A percentile compares a stretch with the other conserved stretches of the same genome.
Conservation (phyloP, 2,113 vertebrate genomes). For the Epinephelus fuscoguttatus region DNA sequence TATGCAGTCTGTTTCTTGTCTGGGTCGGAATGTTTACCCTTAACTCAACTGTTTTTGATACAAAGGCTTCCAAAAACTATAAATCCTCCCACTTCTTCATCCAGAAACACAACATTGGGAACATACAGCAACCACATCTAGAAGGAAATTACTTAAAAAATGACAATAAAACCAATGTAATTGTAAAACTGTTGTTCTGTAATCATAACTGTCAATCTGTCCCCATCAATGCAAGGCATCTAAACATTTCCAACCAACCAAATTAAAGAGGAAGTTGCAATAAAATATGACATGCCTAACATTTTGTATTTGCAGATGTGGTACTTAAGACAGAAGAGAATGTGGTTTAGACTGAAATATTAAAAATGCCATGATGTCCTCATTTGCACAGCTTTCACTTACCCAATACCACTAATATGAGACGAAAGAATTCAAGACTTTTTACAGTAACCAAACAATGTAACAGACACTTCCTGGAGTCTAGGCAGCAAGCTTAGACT, state of each 20-base stretch:
- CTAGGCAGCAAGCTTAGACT: no score
- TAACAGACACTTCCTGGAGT: background rate
- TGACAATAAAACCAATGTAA: constrained; percentile 22
- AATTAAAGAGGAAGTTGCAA: constrained; percentile 16
- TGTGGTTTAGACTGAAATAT: constrained; percentile 22
- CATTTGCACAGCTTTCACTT: background rate
- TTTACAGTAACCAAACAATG: background rate
- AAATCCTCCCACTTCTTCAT: constrained; percentile 10
- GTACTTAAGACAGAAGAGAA: constrained; percentile 4
- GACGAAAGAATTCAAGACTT: background rate
- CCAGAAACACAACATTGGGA: background rate
- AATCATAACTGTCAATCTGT: constrained; percentile 37
- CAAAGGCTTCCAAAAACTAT: constrained; percentile 24
- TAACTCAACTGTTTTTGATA: constrained; percentile 20
- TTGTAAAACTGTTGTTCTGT: constrained; percentile 25
- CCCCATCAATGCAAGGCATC: background rate
- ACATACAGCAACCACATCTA: constrained; percentile 4
- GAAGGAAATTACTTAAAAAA: constrained; percentile 9
- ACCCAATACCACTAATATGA: background rate
- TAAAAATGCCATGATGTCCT: constrained; percentile 12
- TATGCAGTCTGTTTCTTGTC: constrained; percentile 24
- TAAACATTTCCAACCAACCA: constrained; percentile 1
- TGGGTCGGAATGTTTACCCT: constrained; percentile 46
- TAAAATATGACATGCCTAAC: constrained; percentile 14
- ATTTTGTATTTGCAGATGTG: constrained; percentile 13